Evolutionary conservation across 2,797 vertebrate genomes (phyloP).

Genomic region (Sebastes flavidus): DNA sequence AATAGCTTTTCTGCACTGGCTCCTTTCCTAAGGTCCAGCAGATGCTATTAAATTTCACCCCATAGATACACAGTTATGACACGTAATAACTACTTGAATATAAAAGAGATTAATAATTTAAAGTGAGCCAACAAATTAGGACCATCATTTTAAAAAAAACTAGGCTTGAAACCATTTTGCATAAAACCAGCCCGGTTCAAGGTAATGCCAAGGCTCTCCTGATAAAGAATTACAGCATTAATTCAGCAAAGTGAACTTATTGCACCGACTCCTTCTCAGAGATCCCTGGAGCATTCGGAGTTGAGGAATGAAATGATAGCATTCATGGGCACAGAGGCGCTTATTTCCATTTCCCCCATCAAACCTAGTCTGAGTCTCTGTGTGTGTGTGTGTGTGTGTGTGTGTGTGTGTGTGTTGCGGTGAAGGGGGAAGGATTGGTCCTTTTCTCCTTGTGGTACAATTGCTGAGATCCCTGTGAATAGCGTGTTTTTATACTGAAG

Average conservation of each 20-base stretch:
- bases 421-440: conserved; percentile 25
- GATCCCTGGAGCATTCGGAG: conserved; percentile 97
- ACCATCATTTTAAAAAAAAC: conserved; percentile 92
- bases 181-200: conserved; percentile 95
- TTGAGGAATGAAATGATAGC: conserved; percentile 95
- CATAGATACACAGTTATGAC: conserved; percentile 99
- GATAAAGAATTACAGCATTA: conserved; percentile 99
- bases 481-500: conserved; percentile 46
- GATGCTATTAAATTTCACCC: conserved; percentile 99
- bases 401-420: conserved; percentile 24
- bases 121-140: conserved; percentile 99
- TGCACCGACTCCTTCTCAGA: conserved; percentile 93
- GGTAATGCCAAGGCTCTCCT: conserved; percentile 89
- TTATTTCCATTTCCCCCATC: conserved; percentile 89
- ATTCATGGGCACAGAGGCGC: conserved; percentile 89
- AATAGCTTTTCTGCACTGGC: conserved; percentile 91
- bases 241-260: conserved; percentile 99
- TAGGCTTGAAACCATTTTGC: conserved; percentile 97
- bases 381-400: conserved; percentile 17
- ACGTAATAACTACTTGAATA: conserved; percentile 99
- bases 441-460: conserved; percentile 48
- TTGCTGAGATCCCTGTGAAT: conserved; percentile 53
- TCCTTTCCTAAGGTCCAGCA: conserved; percentile 96
- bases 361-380: conserved; percentile 49
- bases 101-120: conserved; percentile 99